Evolutionary conservation across 2,888 invertebrate species (phyloP), one percentile per base, ranked within the genome.

Genomic region (Meiosimyza platycephala): DNA sequence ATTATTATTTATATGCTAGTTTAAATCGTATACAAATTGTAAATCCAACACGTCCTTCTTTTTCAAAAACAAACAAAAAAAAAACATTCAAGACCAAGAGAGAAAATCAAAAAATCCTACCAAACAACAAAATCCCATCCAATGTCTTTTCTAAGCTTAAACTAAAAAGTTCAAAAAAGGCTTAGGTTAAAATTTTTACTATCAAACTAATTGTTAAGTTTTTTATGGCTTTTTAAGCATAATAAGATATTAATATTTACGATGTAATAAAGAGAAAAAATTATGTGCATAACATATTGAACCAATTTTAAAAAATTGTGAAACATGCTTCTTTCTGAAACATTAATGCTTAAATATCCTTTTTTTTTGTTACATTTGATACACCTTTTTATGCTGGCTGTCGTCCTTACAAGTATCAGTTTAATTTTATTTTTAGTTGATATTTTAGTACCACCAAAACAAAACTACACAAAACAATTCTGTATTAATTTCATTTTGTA

Each of bases 121-220:
- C 40, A 40, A 40, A 40, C 40, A 40, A 40, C 40, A 40, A 40
- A 40, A 57, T 22, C 50, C 68, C 57, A 48, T 68, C 68, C 48
- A 59, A 59, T 12, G 54, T 57, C 3, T 55, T 40, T 55, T 57
- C 67, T 67, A 18, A 57, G 57, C 67, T 67, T 47, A 40, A 55
- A 48, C 55, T 55, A 55, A 57, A 48, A n/a, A 47, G 52, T 66
- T 54, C 40, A 66, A 57, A 67, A 67, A 66, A 65, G 52, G 33
- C 28, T 65, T 57, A 50, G 57, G 15, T 47, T 28, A 66, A 68
- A 52, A 65, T 51, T 65, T 28, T 51, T 60, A 40, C 16, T 13
- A 66, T 54, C 40, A 66, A 57, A 66, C n/a, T 52, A 52, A 66
- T 66, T 66, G 54, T 54, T 66, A 67, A 55, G 57, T 18, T 59